Evolutionary conservation across 1,140 invertebrate genomes (phyloP).

Genomic region (Orchesella cincta): DNA sequence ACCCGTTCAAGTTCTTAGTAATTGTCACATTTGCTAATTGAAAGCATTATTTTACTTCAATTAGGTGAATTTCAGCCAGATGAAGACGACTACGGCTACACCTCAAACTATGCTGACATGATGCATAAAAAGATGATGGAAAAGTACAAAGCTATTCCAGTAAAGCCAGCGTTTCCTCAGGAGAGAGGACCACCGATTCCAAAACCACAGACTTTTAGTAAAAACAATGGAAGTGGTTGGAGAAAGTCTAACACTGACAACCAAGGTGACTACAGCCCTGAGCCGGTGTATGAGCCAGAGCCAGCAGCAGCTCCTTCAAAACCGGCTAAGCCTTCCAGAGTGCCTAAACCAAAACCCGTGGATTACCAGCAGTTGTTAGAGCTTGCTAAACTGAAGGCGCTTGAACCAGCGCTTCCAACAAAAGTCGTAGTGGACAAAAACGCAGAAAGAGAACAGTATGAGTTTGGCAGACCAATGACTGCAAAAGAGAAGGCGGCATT

Average conservation of each 20-base stretch:
- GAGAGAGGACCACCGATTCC: slow-evolving; percentile 59
- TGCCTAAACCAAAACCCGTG: slow-evolving; percentile 64
- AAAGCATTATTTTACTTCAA: background rate
- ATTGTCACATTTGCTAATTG: too few relatives aligned
- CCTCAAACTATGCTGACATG: slow-evolving; percentile 75
- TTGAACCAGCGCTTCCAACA: slow-evolving; percentile 71
- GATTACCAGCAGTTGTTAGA: slow-evolving; percentile 72
- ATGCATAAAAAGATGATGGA: slow-evolving; percentile 81
- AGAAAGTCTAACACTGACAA: slow-evolving; percentile 51
- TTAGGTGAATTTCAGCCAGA: slow-evolving; percentile 75
- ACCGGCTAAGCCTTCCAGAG: slow-evolving; percentile 53
- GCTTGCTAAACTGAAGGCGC: slow-evolving; percentile 78
- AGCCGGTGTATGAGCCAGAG: background rate
- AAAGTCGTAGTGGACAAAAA: slow-evolving; percentile 54
- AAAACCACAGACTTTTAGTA: slow-evolving; percentile 53
- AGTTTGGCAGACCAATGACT: slow-evolving; percentile 66
- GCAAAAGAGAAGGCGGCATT: slow-evolving; percentile 76
- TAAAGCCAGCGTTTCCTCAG: slow-evolving; percentile 42
- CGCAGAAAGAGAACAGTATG: slow-evolving; percentile 62
- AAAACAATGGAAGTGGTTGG: slow-evolving; percentile 53
- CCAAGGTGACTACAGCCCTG: slow-evolving; percentile 45
- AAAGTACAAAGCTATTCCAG: slow-evolving; percentile 72
- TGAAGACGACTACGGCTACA: slow-evolving; percentile 87
- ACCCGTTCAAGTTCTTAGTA: too few relatives aligned
- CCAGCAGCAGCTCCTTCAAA: background rate